A percentile compares a stretch with the other conserved stretches of the same genome.
These are phyloP conservation scores for Delphinus delphis DNA, from an alignment of 2,113 vertebrate species.

Conservation along the genomic window DNA sequence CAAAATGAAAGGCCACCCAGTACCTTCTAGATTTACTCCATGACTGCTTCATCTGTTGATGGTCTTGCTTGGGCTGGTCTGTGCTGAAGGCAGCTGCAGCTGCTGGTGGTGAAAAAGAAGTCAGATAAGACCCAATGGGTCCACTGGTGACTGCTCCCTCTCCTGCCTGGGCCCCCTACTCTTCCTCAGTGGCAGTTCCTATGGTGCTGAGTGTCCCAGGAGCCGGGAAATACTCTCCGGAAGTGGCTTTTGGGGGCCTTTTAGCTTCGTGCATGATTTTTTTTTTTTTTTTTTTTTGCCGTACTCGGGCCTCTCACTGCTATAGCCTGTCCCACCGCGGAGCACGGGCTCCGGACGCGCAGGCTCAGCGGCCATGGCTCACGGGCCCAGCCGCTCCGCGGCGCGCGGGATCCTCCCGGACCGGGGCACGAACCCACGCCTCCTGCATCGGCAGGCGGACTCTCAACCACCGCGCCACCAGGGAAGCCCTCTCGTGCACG, in stretches of 20 bases:
- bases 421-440: no score
- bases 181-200: not conserved
- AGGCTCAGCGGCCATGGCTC: no score
- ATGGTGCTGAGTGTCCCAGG: not conserved
- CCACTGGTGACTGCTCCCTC: accelerated
- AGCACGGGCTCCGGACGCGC: no score
- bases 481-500: no score
- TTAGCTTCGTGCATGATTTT: not conserved
- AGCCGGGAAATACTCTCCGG: not conserved
- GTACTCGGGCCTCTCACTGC: no score
- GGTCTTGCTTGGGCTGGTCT: no score
- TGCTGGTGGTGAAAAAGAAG: not conserved
- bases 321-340: no score
- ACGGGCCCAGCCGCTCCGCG: no score
- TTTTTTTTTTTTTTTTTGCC: no score
- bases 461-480: no score
- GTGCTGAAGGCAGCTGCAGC: not conserved
- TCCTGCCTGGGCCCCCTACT: not conserved
- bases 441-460: no score
- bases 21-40: not conserved
- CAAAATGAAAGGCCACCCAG: not conserved
- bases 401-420: no score
- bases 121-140: not conserved
- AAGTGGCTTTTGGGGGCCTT: not conserved
- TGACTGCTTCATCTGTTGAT: not conserved